phyloP scores from a whole-genome alignment of 2,797 vertebrate genomes.

The Sus cebifrons region DNA sequence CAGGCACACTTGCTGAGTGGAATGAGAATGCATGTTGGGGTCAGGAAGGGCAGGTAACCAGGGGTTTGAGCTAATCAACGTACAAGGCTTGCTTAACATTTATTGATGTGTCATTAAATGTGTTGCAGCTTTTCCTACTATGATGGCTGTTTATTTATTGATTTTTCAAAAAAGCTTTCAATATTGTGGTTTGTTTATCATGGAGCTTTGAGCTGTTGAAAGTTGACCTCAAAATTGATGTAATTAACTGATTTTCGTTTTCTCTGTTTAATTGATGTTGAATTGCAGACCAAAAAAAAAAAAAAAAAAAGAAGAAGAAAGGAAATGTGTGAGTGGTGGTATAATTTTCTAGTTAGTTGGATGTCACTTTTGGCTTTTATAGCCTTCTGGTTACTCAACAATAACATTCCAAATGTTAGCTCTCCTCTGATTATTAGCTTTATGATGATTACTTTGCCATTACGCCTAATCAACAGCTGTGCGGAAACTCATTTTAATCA shows the following conservation, averaged over 20 bases:
- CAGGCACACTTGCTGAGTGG: not conserved
- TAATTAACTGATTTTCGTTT: conserved; percentile 80
- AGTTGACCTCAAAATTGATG: conserved; percentile 73
- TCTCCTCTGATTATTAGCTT: conserved; percentile 69
- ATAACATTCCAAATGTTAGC: conserved; percentile 62
- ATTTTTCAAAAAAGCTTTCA: conserved; percentile 82
- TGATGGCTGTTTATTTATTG: conserved; percentile 55
- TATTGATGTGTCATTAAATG: conserved; percentile 22
- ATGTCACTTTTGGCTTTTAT: conserved; percentile 56
- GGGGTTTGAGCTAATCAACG: conserved; percentile 31
- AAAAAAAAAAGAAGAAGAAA: not conserved
- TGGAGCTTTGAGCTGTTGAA: conserved; percentile 65
- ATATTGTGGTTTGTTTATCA: conserved; percentile 75
- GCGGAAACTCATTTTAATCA: conserved; percentile 78
- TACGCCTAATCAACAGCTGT: conserved; percentile 79
- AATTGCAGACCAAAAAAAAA: not conserved
- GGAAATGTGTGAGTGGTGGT: not conserved
- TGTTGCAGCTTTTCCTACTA: not conserved
- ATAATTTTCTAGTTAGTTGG: conserved; percentile 64
- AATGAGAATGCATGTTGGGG: too few species aligned
- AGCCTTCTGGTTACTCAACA: conserved; percentile 64
- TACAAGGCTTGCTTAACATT: conserved; percentile 34
- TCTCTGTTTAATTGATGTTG: conserved; percentile 53
- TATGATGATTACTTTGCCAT: conserved; percentile 66
- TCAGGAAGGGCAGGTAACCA: not conserved